These are phyloP conservation scores for Brotogeris chrysoptera DNA, from an alignment of 2,797 vertebrate species.

Conservation along the genomic window DNA sequence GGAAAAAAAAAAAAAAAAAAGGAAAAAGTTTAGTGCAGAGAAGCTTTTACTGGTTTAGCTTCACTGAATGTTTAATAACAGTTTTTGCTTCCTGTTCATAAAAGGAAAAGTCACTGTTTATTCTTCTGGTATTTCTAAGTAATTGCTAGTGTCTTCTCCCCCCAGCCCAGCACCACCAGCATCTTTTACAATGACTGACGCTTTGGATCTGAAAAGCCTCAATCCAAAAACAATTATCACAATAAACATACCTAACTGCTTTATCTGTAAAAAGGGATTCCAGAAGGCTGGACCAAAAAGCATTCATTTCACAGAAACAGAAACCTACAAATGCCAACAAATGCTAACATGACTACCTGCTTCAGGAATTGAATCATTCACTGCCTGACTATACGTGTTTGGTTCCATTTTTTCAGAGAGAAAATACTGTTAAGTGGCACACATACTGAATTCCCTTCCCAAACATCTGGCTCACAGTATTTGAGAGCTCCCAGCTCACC, in stretches of 20 bases:
- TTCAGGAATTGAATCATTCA: not conserved
- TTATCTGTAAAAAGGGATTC: not conserved
- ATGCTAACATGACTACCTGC: fast-evolving
- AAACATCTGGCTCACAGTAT: not conserved
- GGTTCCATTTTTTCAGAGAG: not conserved
- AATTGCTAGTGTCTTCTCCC: not conserved
- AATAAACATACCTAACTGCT: not conserved
- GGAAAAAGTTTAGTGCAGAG: not conserved
- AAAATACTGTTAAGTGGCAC: not conserved
- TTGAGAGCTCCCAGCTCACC: not conserved
- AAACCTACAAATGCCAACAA: not conserved
- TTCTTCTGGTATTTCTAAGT: not conserved
- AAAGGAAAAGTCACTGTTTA: not conserved
- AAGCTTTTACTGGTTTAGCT: not conserved
- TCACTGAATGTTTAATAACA: not conserved
- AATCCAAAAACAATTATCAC: not conserved
- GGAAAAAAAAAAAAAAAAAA: not conserved
- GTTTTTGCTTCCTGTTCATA: not conserved
- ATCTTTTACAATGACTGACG: not conserved
- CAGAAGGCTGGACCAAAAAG: not conserved
- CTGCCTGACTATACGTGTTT: fast-evolving
- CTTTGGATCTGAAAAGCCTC: not conserved
- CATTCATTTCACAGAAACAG: not conserved
- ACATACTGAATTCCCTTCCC: not conserved
- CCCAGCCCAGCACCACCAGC: not conserved